Percentiles rank a stretch among this genome's conserved stretches.
Conservation (phyloP, 2,797 vertebrate species). For the Sphaeramia orbicularis region DNA sequence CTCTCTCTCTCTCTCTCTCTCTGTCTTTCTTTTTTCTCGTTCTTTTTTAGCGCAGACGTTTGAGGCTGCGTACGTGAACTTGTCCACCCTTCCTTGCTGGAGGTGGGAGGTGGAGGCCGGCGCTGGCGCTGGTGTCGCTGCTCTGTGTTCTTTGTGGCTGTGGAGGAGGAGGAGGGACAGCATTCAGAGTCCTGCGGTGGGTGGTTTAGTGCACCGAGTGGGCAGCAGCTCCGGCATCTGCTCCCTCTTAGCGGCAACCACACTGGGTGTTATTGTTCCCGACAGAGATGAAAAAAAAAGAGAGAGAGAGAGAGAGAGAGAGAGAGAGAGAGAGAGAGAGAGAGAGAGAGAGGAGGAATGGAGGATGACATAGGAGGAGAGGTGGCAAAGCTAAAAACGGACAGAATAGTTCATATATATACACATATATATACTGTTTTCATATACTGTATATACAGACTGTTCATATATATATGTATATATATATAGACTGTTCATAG, state of each 20-base stretch:
- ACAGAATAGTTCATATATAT: no score
- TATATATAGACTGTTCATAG: no score
- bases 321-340: no score
- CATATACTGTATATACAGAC: no score
- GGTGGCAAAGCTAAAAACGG: slow-evolving; percentile 14
- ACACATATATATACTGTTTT: no score
- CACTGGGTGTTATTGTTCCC: slow-evolving; percentile 86
- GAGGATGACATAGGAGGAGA: slow-evolving; percentile 14
- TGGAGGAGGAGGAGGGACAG: slow-evolving; percentile 64
- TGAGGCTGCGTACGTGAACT: slow-evolving; percentile 62
- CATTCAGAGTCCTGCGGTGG: slow-evolving; percentile 72
- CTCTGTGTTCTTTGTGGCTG: slow-evolving; percentile 72
- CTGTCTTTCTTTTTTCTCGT: background rate
- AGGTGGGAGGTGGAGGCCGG: slow-evolving; percentile 63
- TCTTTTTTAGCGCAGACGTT: background rate
- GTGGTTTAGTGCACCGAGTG: slow-evolving; percentile 79
- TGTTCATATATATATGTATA: no score
- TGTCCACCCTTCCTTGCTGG: slow-evolving; percentile 70
- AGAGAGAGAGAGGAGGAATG: slow-evolving; percentile 16
- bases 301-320: slow-evolving; percentile 25
- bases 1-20: no score
- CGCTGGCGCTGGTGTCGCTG: slow-evolving; percentile 71
- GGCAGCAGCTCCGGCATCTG: slow-evolving; percentile 83
- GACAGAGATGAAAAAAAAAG: slow-evolving; percentile 20
- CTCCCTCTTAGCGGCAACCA: slow-evolving; percentile 84